Percentiles rank a stretch among this genome's conserved stretches.
Evolutionary conservation across 92 coral and sea anemone genomes (phyloP).

Genomic region (Galaxea fascicularis): DNA sequence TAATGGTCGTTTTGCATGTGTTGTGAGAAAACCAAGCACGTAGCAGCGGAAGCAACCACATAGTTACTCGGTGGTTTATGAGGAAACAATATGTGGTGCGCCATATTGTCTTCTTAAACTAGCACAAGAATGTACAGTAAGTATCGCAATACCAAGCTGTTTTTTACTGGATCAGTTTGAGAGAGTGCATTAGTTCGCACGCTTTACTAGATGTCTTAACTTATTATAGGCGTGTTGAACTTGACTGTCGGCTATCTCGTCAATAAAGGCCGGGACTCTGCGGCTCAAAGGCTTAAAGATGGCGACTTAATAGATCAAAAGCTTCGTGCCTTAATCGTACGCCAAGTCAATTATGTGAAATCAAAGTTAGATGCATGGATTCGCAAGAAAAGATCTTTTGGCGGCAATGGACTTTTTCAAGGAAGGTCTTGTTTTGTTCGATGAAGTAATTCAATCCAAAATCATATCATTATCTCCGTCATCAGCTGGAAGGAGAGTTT

Average conservation of each 20-base stretch:
- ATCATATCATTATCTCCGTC: background rate
- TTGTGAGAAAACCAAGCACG: too few species aligned
- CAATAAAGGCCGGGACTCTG: slow-evolving; percentile 53
- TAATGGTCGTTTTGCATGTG: too few species aligned
- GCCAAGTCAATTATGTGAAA: slow-evolving; percentile 51
- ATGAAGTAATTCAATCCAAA: background rate
- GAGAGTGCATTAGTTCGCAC: too few species aligned
- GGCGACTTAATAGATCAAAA: slow-evolving; percentile 57
- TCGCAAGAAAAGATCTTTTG: slow-evolving; percentile 21
- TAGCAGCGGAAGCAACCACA: too few species aligned
- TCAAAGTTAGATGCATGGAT: slow-evolving; percentile 33
- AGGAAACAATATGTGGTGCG: too few species aligned
- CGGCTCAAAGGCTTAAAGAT: slow-evolving; percentile 47
- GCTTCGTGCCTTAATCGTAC: slow-evolving; percentile 42
- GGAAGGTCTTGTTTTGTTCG: slow-evolving; percentile 6
- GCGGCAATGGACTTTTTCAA: slow-evolving; percentile 14
- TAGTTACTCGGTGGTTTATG: too few species aligned
- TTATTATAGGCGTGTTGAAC: slow-evolving; percentile 32
- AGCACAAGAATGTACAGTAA: too few species aligned
- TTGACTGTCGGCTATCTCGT: slow-evolving; percentile 58
- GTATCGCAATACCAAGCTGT: background rate
- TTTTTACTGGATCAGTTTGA: background rate
- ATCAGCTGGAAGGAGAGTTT: too few species aligned
- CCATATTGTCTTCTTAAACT: too few species aligned
- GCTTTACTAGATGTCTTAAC: slow-evolving; percentile 51